phyloP scores from a whole-genome alignment of 2,113 vertebrate genomes.

The Sporophila hypoxantha region DNA sequence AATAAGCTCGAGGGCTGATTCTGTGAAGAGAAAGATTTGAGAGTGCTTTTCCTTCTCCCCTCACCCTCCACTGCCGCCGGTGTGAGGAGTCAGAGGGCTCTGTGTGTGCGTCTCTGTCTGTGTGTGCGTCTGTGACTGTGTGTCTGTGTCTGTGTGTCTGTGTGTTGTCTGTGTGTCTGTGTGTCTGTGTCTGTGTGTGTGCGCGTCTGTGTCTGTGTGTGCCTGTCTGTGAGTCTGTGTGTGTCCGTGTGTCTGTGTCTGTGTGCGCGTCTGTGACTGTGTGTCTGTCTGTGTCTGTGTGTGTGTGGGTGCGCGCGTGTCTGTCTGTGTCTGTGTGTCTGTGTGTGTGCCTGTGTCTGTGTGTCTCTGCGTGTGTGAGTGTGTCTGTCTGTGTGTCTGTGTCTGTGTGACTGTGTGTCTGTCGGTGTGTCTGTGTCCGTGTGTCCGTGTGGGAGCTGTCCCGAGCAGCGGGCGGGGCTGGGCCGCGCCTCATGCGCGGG shows the following conservation, averaged over 20 bases:
- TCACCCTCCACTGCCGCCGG: rapidly evolving
- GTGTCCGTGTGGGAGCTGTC: background rate
- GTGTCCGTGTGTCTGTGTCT: rapidly evolving
- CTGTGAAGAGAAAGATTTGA: background rate
- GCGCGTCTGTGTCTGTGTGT: no score
- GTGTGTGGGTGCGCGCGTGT: no score
- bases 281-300: background rate
- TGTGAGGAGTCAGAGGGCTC: background rate
- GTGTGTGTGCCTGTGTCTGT: rapidly evolving
- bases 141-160: background rate
- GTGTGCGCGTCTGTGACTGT: background rate
- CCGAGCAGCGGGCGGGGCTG: background rate
- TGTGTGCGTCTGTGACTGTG: rapidly evolving
- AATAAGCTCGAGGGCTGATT: background rate
- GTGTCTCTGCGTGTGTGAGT: no score
- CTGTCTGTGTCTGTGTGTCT: background rate
- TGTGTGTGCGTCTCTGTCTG: background rate
- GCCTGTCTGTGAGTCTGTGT: no score
- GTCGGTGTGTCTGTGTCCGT: background rate
- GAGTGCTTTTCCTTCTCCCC: background rate
- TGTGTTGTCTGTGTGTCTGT: background rate
- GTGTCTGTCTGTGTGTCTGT: no score
- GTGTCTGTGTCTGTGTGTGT: background rate
- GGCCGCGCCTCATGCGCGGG: background rate
- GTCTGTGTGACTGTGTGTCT: background rate